phyloP scores from a whole-genome alignment of 1,140 invertebrate genomes.

The Caenorhabditis inopinata region DNA sequence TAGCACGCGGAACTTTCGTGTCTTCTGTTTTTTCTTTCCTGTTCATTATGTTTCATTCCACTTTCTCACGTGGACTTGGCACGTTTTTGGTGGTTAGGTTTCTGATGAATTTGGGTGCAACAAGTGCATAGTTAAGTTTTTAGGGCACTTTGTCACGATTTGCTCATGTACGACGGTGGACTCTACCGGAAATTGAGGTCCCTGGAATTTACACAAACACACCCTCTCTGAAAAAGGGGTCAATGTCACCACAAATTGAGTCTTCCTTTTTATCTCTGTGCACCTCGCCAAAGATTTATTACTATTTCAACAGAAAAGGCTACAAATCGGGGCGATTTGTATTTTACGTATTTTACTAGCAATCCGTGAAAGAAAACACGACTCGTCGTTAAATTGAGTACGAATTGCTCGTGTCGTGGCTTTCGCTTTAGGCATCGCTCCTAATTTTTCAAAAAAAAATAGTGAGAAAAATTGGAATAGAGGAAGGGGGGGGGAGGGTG shows the following conservation, averaged over 20 bases:
- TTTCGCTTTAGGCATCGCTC: neutral
- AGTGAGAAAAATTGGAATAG: neutral
- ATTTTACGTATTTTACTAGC: neutral
- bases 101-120: too few species aligned
- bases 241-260: neutral
- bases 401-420: neutral
- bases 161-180: neutral
- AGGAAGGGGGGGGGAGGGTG: neutral
- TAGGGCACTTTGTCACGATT: neutral
- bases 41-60: too few species aligned
- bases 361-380: too few species aligned
- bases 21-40: too few species aligned
- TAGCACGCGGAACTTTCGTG: too few species aligned
- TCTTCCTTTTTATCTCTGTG: neutral
- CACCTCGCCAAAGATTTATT: neutral
- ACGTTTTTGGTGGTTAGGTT: too few species aligned
- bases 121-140: too few species aligned
- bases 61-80: too few species aligned
- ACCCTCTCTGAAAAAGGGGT: too few species aligned
- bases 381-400: conserved; percentile 11
- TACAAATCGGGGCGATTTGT: neutral
- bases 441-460: neutral
- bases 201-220: too few species aligned
- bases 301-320: neutral
- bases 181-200: neutral